Evolutionary conservation across 2,888 invertebrate species (phyloP).

Genomic region (Coelopa pilipes): DNA sequence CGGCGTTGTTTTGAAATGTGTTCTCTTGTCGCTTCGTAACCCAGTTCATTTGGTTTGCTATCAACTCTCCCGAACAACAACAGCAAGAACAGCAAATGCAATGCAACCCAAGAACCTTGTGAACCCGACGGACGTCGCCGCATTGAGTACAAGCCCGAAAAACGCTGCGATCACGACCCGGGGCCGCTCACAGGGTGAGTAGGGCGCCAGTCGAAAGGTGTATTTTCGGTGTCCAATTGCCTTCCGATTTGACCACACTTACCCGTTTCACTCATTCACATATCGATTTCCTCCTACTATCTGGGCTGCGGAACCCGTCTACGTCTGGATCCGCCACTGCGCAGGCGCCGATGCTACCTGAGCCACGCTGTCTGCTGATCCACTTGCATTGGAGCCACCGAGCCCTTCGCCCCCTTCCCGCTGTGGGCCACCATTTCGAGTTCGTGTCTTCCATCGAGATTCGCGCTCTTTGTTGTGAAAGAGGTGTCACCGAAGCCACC

Average conservation of each 20-base stretch:
- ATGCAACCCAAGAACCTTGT: conserved; percentile 18
- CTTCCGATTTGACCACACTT: no score
- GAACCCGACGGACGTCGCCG: background rate
- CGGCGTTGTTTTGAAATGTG: background rate
- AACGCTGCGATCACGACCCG: background rate
- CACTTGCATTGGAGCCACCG: background rate
- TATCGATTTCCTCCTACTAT: background rate
- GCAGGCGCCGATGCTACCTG: background rate
- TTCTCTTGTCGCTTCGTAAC: conserved; percentile 19
- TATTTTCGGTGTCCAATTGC: no score
- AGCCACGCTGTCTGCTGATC: background rate
- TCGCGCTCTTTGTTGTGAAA: background rate
- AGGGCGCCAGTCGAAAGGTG: no score
- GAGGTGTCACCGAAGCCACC: background rate
- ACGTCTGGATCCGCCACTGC: background rate
- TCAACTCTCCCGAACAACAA: background rate
- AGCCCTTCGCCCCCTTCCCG: background rate
- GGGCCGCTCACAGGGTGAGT: background rate
- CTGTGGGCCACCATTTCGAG: conserved; percentile 4
- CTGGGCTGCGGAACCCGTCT: background rate
- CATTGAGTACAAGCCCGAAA: background rate
- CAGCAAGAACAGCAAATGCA: no score
- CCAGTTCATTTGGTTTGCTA: conserved; percentile 16
- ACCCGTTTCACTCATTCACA: no score
- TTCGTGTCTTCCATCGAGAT: conserved; percentile 21